Percentiles rank a stretch among this genome's conserved stretches.
These are phyloP conservation scores for Bursaphelenchus okinawaensis DNA, from an alignment of 2,888 invertebrate species.

Conservation along the genomic window DNA sequence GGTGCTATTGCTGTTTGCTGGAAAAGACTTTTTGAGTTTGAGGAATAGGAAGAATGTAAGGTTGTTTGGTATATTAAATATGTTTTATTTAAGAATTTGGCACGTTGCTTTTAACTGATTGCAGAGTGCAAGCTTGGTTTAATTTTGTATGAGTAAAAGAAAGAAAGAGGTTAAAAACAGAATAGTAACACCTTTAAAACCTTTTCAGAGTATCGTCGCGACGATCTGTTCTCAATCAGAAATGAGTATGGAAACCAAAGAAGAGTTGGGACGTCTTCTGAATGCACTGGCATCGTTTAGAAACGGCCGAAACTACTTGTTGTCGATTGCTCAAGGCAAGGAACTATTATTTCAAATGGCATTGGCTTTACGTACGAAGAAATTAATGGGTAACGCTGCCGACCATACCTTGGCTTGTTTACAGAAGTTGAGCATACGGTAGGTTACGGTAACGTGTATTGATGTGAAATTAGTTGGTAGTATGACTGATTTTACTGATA, in stretches of 20 bases:
- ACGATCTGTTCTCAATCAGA: conserved; percentile 27
- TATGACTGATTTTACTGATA: too few relatives aligned
- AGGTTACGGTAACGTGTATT: not conserved
- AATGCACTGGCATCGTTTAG: conserved; percentile 36
- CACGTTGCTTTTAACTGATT: not conserved
- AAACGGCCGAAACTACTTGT: conserved; percentile 33
- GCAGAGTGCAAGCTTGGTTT: too few relatives aligned
- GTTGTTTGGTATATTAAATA: too few relatives aligned
- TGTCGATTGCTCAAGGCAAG: conserved; percentile 31
- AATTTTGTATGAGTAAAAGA: too few relatives aligned
- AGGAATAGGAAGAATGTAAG: conserved; percentile 37
- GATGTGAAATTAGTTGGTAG: not conserved
- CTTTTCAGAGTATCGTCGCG: conserved; percentile 33
- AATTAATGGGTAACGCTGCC: conserved; percentile 25
- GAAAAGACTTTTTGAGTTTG: conserved; percentile 35
- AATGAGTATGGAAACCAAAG: conserved; percentile 28
- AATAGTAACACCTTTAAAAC: not conserved
- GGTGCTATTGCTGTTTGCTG: conserved; percentile 21
- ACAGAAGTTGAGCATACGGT: conserved; percentile 38
- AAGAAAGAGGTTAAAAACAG: not conserved
- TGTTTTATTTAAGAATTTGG: not conserved
- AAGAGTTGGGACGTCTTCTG: conserved; percentile 28
- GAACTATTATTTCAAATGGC: conserved; percentile 25
- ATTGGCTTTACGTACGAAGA: conserved; percentile 31
- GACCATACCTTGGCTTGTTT: conserved; percentile 37